Percentiles rank a stretch among this genome's conserved stretches.
Conservation (phyloP, 1,140 invertebrate species). For the Hylaeus anthracinus region DNA sequence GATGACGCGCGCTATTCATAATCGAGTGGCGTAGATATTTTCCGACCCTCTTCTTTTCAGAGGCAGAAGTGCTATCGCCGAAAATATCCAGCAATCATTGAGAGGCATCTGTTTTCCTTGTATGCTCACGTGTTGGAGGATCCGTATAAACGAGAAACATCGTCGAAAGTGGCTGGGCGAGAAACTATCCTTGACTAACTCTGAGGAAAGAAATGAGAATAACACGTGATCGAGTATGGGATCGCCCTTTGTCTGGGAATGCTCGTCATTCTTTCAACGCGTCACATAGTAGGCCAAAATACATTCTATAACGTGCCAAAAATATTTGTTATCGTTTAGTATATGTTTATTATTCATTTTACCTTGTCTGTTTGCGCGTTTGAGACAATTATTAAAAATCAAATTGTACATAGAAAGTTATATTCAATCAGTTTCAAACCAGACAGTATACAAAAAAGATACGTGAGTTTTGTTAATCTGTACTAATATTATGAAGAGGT, state of each 20-base stretch:
- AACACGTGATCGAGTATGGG: slow-evolving; percentile 16
- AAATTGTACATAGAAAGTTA: too few relatives aligned
- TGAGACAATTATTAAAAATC: too few relatives aligned
- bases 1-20: background rate
- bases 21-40: background rate
- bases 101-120: slow-evolving; percentile 66
- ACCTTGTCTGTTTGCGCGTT: too few relatives aligned
- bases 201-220: slow-evolving; percentile 59
- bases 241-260: slow-evolving; percentile 13
- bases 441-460: too few relatives aligned
- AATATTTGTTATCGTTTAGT: too few relatives aligned
- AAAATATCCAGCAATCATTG: slow-evolving; percentile 64
- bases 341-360: too few relatives aligned
- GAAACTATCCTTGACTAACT: slow-evolving; percentile 38
- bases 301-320: too few relatives aligned
- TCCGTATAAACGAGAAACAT: slow-evolving; percentile 1
- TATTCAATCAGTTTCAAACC: too few relatives aligned
- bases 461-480: too few relatives aligned
- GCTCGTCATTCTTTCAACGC: slow-evolving; percentile 44
- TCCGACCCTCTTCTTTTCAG: slow-evolving; percentile 33
- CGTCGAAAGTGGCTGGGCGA: slow-evolving; percentile 55
- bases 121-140: slow-evolving; percentile 43
- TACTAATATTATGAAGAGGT: too few relatives aligned
- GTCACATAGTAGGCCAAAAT: background rate
- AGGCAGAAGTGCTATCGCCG: slow-evolving; percentile 46